Base-by-base conservation (phyloP, 1,140 invertebrate genomes). In the Hypothenemus hampei region DNA sequence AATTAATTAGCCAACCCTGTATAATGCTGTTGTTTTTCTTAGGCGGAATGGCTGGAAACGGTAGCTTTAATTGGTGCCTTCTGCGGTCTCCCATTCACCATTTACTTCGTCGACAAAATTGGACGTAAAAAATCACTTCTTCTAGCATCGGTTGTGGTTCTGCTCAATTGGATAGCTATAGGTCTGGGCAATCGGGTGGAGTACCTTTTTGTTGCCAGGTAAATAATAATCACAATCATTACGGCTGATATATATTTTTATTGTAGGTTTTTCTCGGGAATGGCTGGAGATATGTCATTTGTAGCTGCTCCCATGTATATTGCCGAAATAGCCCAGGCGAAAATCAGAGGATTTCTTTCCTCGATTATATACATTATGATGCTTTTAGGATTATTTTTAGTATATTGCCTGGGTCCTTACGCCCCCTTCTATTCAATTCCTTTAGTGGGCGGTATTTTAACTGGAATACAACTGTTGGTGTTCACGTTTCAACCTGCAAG, bases 51-150 rank as follows among this genome's bases (percentile, higher is more conserved):
- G 82, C 70, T 85, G n/a, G 76, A 80, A 23, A 80, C 80, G 0
- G 59, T 83, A 3, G 71, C 80, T 26, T 76, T 81, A 3, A 65
- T 86, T 19, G 81, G 82, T 0, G 82, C 79, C 1, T 75, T 84
- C 36, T 60, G 74, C 0, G 81, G 81, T 1, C 80, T 82, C 0
- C 71, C 80, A 6, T 75, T 80, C 7, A 76, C 74, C 23, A 59
- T 75, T 8, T 67, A 62, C 44, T 55, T 78, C 8, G 75, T 85
- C 2, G 82, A 87, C 60, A 77, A 74, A 62, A 60, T 81, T 20
- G 86, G 86, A 3, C 69, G 86, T 2, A 85, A 82, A 64, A 67
- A 68, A 11, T 75, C 80, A 0, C 74, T 86, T 6, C 65, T 83
- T 8, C 35, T 79, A 2, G 71, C 80, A 1, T 70, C 78, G 0